A percentile compares a stretch with the other conserved stretches of the same genome.
Conservation (phyloP, 2,888 invertebrate genomes). For the Patella depressa region DNA sequence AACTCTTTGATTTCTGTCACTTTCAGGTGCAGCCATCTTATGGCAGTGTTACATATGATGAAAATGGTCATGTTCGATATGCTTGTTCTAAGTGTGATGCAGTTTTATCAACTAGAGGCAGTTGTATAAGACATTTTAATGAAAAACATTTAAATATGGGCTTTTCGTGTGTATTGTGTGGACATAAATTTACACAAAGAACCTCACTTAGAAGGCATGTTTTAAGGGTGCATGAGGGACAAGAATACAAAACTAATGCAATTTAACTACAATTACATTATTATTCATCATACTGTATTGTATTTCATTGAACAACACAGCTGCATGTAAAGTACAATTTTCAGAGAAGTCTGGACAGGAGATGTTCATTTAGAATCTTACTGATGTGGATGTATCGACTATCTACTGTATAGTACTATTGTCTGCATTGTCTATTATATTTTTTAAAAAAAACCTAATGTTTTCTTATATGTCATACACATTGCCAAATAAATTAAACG, state of each 20-base stretch:
- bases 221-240: neutral
- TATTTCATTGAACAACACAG: too few species aligned
- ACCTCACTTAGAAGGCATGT: slow-evolving; percentile 3
- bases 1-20: neutral
- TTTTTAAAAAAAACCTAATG: too few species aligned
- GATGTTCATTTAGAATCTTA: too few species aligned
- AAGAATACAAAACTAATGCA: neutral
- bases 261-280: neutral
- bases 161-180: neutral
- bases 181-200: slow-evolving; percentile 6
- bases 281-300: too few species aligned
- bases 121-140: neutral
- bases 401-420: too few species aligned
- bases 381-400: too few species aligned
- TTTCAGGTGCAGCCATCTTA: too few species aligned
- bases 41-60: neutral
- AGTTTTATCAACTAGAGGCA: neutral
- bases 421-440: too few species aligned
- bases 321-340: too few species aligned
- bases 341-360: too few species aligned
- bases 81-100: neutral
- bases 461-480: too few species aligned
- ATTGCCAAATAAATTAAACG: too few species aligned
- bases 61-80: neutral
- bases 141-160: neutral